A percentile compares a stretch with the other conserved stretches of the same genome.
These are phyloP conservation scores for Hoplodrina blanda DNA, from an alignment of 2,888 invertebrate species.

Conservation along the genomic window DNA sequence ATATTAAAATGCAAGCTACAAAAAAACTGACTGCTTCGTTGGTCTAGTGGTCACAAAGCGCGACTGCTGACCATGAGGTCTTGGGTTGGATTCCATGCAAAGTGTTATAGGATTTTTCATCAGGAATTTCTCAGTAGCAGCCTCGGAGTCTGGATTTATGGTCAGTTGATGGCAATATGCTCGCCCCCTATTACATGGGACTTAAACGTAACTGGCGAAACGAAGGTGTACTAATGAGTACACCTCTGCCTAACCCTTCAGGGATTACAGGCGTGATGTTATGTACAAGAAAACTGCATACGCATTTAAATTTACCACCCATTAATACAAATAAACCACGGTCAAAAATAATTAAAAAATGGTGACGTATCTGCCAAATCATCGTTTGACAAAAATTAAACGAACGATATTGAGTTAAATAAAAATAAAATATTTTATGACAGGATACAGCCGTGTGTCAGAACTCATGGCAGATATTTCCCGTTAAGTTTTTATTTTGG, in stretches of 20 bases:
- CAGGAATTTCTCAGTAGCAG: too few relatives aligned
- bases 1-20: background rate
- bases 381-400: constrained; percentile 40
- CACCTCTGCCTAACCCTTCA: too few relatives aligned
- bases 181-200: too few relatives aligned
- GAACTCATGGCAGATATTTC: constrained; percentile 10
- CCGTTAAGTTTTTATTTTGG: background rate
- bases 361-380: constrained; percentile 22
- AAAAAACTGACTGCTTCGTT: background rate
- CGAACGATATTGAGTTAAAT: constrained; percentile 22
- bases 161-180: too few relatives aligned
- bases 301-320: constrained; percentile 19
- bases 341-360: constrained; percentile 26
- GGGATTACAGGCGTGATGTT: too few relatives aligned
- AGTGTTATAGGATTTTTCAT: too few relatives aligned
- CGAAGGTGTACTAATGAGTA: too few relatives aligned
- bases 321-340: constrained; percentile 22
- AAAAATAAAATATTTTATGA: constrained; percentile 35
- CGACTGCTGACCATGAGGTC: too few relatives aligned
- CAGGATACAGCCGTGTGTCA: constrained; percentile 21
- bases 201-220: too few relatives aligned
- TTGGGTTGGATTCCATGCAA: too few relatives aligned
- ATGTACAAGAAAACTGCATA: constrained; percentile 2
- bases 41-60: too few relatives aligned
- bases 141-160: too few relatives aligned